These are phyloP conservation scores for Drosophila sordidula DNA, from an alignment of 2,888 invertebrate species.

Conservation along the genomic window DNA sequence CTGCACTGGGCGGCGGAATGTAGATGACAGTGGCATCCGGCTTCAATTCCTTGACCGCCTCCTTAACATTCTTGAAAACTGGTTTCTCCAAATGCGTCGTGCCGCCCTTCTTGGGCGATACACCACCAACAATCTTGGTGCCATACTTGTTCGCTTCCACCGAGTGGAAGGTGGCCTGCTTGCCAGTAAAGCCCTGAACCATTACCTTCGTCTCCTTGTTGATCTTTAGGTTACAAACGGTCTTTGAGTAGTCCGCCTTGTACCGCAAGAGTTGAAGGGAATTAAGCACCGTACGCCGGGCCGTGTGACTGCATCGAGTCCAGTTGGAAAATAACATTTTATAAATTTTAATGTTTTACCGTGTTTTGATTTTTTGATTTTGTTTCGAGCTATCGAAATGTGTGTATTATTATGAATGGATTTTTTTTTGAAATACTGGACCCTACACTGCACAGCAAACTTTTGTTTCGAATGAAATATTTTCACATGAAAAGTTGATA, in stretches of 20 bases:
- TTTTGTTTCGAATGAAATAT: too few species aligned
- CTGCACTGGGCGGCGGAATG: slow-evolving; percentile 96
- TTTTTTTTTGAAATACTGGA: background rate
- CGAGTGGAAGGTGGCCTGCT: slow-evolving; percentile 96
- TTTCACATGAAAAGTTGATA: too few species aligned
- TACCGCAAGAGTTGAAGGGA: slow-evolving; percentile 4
- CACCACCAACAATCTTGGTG: slow-evolving; percentile 94
- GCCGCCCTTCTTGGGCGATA: slow-evolving; percentile 92
- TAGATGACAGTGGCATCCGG: slow-evolving; percentile 97
- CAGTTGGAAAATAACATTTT: slow-evolving; percentile 26
- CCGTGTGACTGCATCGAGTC: slow-evolving; percentile 5
- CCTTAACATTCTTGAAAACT: slow-evolving; percentile 85
- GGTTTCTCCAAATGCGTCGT: slow-evolving; percentile 91
- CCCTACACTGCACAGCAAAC: background rate
- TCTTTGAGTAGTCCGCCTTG: slow-evolving; percentile 64
- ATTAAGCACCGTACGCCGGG: background rate
- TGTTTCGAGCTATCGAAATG: slow-evolving; percentile 46
- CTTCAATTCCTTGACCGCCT: slow-evolving; percentile 93
- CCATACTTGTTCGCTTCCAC: slow-evolving; percentile 99
- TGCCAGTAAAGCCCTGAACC: slow-evolving; percentile 99
- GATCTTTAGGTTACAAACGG: slow-evolving; percentile 90
- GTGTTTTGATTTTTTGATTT: slow-evolving; percentile 36
- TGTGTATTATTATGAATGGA: slow-evolving; percentile 6
- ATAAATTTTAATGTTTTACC: background rate
- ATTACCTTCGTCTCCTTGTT: slow-evolving; percentile 95